These are phyloP conservation scores for Drosophila conformis DNA, from an alignment of 2,888 invertebrate genomes.

Conservation along the genomic window DNA sequence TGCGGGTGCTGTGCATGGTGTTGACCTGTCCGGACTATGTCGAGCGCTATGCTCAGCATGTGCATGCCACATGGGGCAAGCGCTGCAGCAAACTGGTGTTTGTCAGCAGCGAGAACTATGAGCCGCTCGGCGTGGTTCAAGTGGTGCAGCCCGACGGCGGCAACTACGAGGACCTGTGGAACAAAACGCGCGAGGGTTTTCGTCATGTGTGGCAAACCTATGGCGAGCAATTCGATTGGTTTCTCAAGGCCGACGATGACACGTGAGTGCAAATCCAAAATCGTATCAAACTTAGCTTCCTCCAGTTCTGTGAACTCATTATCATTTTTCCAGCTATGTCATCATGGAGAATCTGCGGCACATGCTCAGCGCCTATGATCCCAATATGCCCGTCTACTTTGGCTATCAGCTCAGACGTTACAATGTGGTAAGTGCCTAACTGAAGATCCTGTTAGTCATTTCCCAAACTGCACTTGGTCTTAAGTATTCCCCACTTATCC, in stretches of 20 bases:
- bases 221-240: slow-evolving; percentile 95
- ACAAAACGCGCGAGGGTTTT: slow-evolving; percentile 97
- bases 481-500: slow-evolving; percentile 16
- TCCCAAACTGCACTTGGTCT: neutral
- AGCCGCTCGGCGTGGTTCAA: slow-evolving; percentile 90
- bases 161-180: slow-evolving; percentile 93
- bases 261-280: slow-evolving; percentile 90
- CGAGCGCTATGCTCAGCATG: slow-evolving; percentile 93
- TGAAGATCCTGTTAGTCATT: neutral
- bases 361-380: slow-evolving; percentile 91
- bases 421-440: slow-evolving; percentile 70
- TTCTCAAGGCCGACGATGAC: slow-evolving; percentile 98
- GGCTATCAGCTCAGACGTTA: slow-evolving; percentile 89
- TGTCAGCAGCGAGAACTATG: slow-evolving; percentile 92
- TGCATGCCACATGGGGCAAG: slow-evolving; percentile 97
- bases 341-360: slow-evolving; percentile 97
- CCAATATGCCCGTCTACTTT: slow-evolving; percentile 92
- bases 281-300: neutral
- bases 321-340: slow-evolving; percentile 89
- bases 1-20: slow-evolving; percentile 95
- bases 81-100: slow-evolving; percentile 94
- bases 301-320: neutral
- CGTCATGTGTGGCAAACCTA: slow-evolving; percentile 93
- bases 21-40: slow-evolving; percentile 97
- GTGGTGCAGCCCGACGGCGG: slow-evolving; percentile 92